Evolutionary conservation across 2,797 vertebrate genomes (phyloP), one percentile per base, ranked within the genome.

Genomic region (Eospalax fontanierii): DNA sequence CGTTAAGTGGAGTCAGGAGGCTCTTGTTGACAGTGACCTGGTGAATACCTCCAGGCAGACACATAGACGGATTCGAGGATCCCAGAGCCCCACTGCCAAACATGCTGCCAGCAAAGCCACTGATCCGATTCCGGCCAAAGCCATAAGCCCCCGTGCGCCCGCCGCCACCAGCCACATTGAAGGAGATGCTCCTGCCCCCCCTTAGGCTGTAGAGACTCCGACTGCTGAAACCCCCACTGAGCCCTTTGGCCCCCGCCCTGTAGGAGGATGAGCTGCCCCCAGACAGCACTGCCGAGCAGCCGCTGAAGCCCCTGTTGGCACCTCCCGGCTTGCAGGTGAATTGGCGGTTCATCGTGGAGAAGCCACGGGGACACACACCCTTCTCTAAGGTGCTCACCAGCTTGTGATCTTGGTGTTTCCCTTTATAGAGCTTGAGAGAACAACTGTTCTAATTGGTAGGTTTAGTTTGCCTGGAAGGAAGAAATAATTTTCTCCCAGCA

Each of bases 1-100:
- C 96, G 9, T 99, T 98, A 88, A 99, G 94, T 43, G 99, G 99
- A 11, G 98, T 96, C 97, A 99, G 97, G 33, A 99, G 98, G 97
- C 98, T 99, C 97, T 99, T 98, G 96, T 99, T 99, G 93, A 99
- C 1, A 1, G 93, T 97, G 19, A 98, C 97, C 65, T 97, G 90
- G 38, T 96, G 97, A 65, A 98, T 98, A 24, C 97, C 95, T 0
- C 97, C 97, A 0, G 93, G 95, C 0, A 70, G 66, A 63, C 85
- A 96, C 71, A 87, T 21, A 0, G 94, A 24, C 0, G 88, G 50
- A 35, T 91, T 93, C 40, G 43, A 14, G 0, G 91, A 54, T 12
- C 87, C 97, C 43, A 95, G 54, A 57, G 68, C 92, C 57, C 63
- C 87, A 38, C 75, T 96, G 88, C 96, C 96, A 91, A 97, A 96